Base-by-base conservation (phyloP, 2,888 invertebrate genomes). In the Agrotis segetum region DNA sequence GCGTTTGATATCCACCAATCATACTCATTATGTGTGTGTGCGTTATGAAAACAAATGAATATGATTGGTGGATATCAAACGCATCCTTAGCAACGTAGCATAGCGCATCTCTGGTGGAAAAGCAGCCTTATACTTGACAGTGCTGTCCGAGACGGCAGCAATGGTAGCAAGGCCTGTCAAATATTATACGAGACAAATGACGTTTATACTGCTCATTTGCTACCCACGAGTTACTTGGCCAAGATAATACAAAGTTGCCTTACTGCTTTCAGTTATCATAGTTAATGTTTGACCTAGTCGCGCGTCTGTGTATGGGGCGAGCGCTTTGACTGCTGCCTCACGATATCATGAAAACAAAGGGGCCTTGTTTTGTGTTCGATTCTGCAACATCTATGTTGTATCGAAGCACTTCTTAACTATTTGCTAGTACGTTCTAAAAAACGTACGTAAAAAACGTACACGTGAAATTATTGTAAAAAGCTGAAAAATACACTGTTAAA, bases 241-340 rank as follows among this genome's bases (percentile, higher is more conserved):
- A 77, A 83, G 83, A 85, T 84, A 82, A 85, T 87, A 85, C 82
- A 71, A 87, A 90, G 84, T 89, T 88, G 72, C 78, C 80, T 73
- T 71, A 72, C 77, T 71, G 74, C 79, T 81, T 80, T 74, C 74
- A 81, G 84, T 85, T 88, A 88, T 86, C 86, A 83, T 78, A 83
- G 71, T 87, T 88, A 77, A 79, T 87, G 88, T 90, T 88, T 90
- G 90, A 90, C 91, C 91, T 90, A 90, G 84, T 91, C 85, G 75
- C 77, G 81, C 50, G 55, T 52, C 53, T 67, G 61, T 72, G 74
- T 77, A 79, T 73, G 58, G 49, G 63, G 68, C 49, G 55, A 63
- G 71, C 62, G 70, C 71, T 74, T 67, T 61, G 74, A 72, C 59
- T 80, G 84, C 61, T 67, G 64, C 74, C 74, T 73, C 71, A 64